Base-by-base conservation (phyloP, 2,113 vertebrate genomes). In the Lipophrys pholis region DNA sequence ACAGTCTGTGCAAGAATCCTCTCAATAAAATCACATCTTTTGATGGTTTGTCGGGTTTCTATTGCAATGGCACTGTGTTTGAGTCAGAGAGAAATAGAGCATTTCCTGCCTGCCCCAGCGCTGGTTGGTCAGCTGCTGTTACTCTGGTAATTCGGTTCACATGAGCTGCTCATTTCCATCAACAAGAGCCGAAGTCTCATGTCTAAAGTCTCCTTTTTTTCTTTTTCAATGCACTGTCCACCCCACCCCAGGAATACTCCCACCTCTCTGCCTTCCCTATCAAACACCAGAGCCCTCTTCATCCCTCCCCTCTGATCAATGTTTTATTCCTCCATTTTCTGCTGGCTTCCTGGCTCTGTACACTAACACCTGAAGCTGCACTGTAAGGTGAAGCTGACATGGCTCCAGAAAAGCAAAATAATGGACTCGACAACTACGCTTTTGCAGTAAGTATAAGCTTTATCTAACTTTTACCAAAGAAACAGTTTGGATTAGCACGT, bases 361-460 rank as follows among this genome's bases (percentile, higher is more conserved):
- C 15, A 71, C 2, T 8, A 58, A 15, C 12, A 81, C 42, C 73
- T 75, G 57, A 70, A 48, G 30, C 41, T 4, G 5, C 7, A 67
- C 54, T 4, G 21, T 30, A 4, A 30, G 56, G 36, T 54, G 63
- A 54, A 62, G 57, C 65, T 38, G 67, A 69, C 51, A 94, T 95
- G 94, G 80, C 87, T 85, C 80, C 84, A 35, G 90, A 91, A 57
- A 93, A 92, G 71, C 76, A 90, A 5, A 87, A 72, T 21, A 90
- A 91, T 15, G 90, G 87, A 8, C 80, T 88, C 30, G 87, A 93
- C 56, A 92, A 83, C 78, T 91, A 86, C 54, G 75, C 84, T 1
- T 95, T 94, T 89, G 54, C 85, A 46, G 94, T 95, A 66, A 95
- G 94, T 94, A 69, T 54, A 12, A 8, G 21, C n/a, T 14, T 16